Evolutionary conservation across 2,113 vertebrate species (phyloP).

Genomic region (Takifugu flavidus): DNA sequence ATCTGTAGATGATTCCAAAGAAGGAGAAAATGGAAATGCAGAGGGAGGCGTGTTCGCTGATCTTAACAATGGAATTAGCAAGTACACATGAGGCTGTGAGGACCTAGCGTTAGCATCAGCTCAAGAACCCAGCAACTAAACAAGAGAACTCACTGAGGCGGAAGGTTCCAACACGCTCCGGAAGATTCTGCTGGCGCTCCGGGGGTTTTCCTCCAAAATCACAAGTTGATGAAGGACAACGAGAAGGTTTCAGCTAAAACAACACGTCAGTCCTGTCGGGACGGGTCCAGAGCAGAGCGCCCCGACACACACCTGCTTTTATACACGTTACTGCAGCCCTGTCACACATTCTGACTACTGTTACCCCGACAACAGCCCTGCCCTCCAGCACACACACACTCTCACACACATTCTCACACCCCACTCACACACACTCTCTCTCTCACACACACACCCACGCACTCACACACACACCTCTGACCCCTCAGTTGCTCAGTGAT

Average conservation of each 20-base stretch:
- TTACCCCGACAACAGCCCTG: constrained; percentile 27
- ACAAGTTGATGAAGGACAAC: background rate
- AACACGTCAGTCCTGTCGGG: constrained; percentile 33
- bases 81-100: too few species aligned
- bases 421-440: constrained; percentile 18
- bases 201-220: background rate
- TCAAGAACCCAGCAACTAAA: too few species aligned
- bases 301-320: background rate
- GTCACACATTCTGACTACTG: constrained; percentile 55
- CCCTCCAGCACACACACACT: constrained; percentile 28
- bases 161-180: constrained; percentile 2
- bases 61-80: too few species aligned
- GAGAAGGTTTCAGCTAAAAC: constrained; percentile 1
- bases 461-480: constrained; percentile 13
- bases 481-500: too few species aligned
- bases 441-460: background rate
- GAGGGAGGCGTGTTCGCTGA: too few species aligned
- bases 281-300: constrained; percentile 27
- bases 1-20: too few species aligned
- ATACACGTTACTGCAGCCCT: constrained; percentile 27
- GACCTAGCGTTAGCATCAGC: too few species aligned
- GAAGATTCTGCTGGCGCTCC: constrained; percentile 12
- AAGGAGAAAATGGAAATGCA: background rate
- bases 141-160: too few species aligned
- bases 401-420: constrained; percentile 20